Evolutionary conservation across 1,140 invertebrate species (phyloP).

Genomic region (Trissolcus basalis): DNA sequence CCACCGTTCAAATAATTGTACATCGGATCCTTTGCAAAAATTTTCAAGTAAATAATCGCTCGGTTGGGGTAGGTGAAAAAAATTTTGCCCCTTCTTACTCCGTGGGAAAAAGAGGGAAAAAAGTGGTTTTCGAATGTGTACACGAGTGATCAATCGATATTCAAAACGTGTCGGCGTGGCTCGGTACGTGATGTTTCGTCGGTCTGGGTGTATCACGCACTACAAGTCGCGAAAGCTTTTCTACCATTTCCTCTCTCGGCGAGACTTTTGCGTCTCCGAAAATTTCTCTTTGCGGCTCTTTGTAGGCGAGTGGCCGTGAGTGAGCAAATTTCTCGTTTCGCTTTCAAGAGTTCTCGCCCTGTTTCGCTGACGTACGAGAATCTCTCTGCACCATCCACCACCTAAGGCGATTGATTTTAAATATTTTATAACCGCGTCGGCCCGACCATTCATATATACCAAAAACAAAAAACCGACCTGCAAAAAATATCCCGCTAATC

Average conservation of each 20-base stretch:
- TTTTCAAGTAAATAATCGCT: no score
- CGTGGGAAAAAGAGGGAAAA: background rate
- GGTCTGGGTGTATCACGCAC: background rate
- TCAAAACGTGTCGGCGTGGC: background rate
- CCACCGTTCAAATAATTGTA: no score
- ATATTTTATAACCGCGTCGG: constrained; percentile 57
- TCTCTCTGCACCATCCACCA: constrained; percentile 23
- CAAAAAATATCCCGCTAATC: constrained; percentile 46
- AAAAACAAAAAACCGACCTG: constrained; percentile 32
- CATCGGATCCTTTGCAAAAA: no score
- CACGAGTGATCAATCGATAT: background rate
- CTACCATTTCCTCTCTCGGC: background rate
- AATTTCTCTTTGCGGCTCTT: constrained; percentile 25
- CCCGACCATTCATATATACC: constrained; percentile 25
- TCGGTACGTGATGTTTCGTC: background rate
- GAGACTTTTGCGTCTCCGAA: constrained; percentile 9
- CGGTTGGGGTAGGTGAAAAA: no score
- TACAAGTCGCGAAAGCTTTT: constrained; percentile 11
- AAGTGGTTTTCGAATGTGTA: background rate
- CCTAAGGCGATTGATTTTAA: constrained; percentile 61
- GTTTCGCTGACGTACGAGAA: constrained; percentile 13
- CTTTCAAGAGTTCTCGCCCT: constrained; percentile 26
- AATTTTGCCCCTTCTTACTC: no score
- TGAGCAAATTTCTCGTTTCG: constrained; percentile 43
- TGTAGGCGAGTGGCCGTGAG: constrained; percentile 2